Conservation (phyloP, 2,113 vertebrate species). For the Psittacula cyanocephala region DNA sequence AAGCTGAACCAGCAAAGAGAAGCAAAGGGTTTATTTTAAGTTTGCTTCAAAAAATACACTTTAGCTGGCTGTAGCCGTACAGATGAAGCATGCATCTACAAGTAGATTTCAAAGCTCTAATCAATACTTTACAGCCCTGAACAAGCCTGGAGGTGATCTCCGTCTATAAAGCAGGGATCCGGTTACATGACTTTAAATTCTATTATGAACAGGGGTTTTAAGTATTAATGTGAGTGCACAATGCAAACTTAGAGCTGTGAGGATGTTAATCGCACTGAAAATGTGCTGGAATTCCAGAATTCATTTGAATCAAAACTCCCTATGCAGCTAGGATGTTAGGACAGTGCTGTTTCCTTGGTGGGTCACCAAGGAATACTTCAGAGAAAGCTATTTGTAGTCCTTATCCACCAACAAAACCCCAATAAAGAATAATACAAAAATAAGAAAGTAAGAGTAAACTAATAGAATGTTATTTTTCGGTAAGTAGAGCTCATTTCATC, state of each 20-base stretch:
- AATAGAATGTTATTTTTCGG: neutral
- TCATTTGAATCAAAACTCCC: neutral
- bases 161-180: neutral
- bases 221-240: neutral
- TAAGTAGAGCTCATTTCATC: neutral
- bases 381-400: neutral
- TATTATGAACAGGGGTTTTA: neutral
- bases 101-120: neutral
- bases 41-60: neutral
- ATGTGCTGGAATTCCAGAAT: neutral
- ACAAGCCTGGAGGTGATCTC: neutral
- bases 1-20: neutral
- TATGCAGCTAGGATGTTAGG: neutral
- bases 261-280: neutral
- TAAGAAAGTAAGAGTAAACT: neutral
- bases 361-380: neutral
- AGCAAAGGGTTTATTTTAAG: neutral
- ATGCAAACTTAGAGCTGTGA: neutral
- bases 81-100: neutral
- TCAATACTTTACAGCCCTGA: neutral
- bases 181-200: neutral
- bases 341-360: neutral
- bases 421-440: neutral
- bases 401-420: neutral
- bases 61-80: neutral